These are phyloP conservation scores for Dolichomitus sp. DNA, from an alignment of 2,888 invertebrate species.

Conservation along the genomic window DNA sequence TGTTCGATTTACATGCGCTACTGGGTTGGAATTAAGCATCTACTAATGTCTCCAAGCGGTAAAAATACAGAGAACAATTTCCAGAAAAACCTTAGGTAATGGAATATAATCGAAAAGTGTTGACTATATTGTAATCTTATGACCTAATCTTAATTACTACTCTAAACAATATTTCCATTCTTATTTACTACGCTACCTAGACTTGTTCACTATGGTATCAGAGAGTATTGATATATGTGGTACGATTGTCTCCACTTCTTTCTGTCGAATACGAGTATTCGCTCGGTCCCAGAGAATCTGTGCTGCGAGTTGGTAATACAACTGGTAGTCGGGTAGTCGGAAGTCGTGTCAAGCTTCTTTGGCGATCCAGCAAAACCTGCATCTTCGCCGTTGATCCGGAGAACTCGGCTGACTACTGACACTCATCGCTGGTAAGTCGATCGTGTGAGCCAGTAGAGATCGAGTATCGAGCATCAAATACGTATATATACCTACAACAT, in stretches of 20 bases:
- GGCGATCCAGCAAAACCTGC: constrained; percentile 37
- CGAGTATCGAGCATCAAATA: constrained; percentile 21
- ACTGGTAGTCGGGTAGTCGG: constrained; percentile 44
- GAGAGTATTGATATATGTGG: not conserved
- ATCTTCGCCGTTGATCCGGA: constrained; percentile 43
- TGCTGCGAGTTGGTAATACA: constrained; percentile 26
- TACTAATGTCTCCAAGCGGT: not conserved
- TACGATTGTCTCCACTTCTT: constrained; percentile 12
- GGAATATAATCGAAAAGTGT: not conserved
- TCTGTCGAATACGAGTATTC: constrained; percentile 13
- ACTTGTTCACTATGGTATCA: not conserved
- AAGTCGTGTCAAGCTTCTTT: constrained; percentile 60
- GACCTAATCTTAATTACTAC: not conserved
- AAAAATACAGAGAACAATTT: not conserved
- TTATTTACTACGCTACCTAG: not conserved
- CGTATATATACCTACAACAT: constrained; percentile 6
- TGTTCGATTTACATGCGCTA: too few species aligned
- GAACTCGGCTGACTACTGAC: constrained; percentile 55
- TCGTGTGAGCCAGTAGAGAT: constrained; percentile 32
- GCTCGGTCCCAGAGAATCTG: constrained; percentile 34
- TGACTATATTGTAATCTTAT: not conserved
- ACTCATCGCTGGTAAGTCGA: constrained; percentile 67
- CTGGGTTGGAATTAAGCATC: too few species aligned
- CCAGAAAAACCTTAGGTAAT: not conserved
- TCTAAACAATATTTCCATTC: not conserved